Evolutionary conservation across 2,113 vertebrate genomes (phyloP), one percentile per base, ranked within the genome.

Genomic region (Corapipo altera): DNA sequence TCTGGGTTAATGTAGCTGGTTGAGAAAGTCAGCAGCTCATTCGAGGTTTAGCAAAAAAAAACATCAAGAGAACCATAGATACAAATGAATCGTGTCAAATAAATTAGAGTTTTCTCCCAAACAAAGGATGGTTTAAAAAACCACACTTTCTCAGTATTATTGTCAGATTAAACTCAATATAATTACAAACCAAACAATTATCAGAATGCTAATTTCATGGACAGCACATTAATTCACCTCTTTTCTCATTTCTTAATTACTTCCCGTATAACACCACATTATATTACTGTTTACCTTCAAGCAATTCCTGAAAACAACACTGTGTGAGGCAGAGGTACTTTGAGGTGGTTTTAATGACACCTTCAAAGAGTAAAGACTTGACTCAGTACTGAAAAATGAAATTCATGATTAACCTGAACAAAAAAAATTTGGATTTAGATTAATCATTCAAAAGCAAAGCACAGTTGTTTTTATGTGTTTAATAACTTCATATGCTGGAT

Each of bases 331-430:
- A 87, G 58, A 87, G 35, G 20, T 69, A 66, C 81, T 94, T 88
- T 92, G 71, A 93, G 81, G 87, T 51, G 66, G 61, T 69, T 95
- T 94, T 91, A 89, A 26, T 75, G 86, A 49, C 57, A 58, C 69
- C 76, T 95, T 95, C 89, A 93, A 82, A 92, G 93, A 84, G 18
- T 23, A 44, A 85, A 87, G 39, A 33, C 57, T 95, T 96, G 76
- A 62, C 80, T 69, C 15, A 0, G 13, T 52, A 54, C 24, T 75
- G 41, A 61, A 89, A 82, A 77, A 80, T 14, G 39, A 82, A 92
- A 91, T 61, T 75, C n/a, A 41, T 41, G 17, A 6, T 78, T 85
- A 77, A 41, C 41, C 24, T 58, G 21, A 35, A 84, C 89, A 91
- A 85, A 39, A 43, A 44, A 8, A 21, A 26, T 4, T 55, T 81